A percentile compares a stretch with the other conserved stretches of the same genome.
Conservation (phyloP, 2,113 vertebrate species). For the Ceyx cyanopectus region DNA sequence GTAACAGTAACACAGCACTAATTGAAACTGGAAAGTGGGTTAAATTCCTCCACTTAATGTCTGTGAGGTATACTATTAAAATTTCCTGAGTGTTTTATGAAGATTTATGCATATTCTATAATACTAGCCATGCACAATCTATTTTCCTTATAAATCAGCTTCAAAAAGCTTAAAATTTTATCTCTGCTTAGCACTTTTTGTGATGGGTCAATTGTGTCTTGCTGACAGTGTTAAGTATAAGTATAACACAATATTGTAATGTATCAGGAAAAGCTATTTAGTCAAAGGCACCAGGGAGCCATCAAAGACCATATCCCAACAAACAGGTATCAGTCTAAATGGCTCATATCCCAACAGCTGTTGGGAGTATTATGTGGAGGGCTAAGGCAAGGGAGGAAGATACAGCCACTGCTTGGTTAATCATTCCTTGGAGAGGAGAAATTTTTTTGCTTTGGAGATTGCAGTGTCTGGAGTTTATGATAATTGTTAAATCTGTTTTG, state of each 20-base stretch:
- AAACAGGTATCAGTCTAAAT: not conserved
- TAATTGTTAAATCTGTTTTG: slow-evolving; percentile 4
- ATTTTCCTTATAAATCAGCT: not conserved
- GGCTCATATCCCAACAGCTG: not conserved
- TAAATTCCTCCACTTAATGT: no score
- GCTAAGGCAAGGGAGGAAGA: not conserved
- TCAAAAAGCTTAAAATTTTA: not conserved
- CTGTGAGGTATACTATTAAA: no score
- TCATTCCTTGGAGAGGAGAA: not conserved
- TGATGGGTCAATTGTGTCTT: not conserved
- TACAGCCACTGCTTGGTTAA: not conserved
- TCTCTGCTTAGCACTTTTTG: not conserved
- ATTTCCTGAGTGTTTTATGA: not conserved
- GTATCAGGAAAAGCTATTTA: not conserved
- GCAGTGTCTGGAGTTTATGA: not conserved
- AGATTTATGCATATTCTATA: not conserved
- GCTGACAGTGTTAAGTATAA: not conserved
- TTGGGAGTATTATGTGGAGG: not conserved
- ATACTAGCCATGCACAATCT: not conserved
- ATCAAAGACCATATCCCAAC: not conserved
- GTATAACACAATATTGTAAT: not conserved
- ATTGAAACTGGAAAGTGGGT: no score
- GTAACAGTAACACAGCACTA: no score
- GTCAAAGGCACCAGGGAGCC: not conserved
- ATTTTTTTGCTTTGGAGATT: not conserved